phyloP scores from a whole-genome alignment of 2,888 invertebrate species.

The Tenodera sinensis region DNA sequence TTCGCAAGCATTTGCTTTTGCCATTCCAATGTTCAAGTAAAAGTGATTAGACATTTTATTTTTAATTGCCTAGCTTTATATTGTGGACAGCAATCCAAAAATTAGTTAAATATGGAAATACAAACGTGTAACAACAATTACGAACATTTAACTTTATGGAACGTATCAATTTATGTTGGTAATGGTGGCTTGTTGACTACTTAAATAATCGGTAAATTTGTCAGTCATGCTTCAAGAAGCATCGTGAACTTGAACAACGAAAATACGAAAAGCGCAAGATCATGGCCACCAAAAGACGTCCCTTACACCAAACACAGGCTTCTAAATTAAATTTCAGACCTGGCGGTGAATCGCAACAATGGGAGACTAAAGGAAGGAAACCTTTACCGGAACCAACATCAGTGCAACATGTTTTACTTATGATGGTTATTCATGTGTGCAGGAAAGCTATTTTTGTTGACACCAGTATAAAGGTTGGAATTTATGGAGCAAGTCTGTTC shows the following conservation, averaged over 20 bases:
- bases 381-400: slow-evolving; percentile 82
- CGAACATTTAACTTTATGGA: no score
- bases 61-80: no score
- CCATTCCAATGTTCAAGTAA: no score
- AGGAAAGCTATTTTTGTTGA: slow-evolving; percentile 84
- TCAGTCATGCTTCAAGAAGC: background rate
- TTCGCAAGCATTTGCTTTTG: no score
- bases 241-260: background rate
- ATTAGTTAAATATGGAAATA: no score
- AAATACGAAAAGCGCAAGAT: background rate
- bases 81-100: no score
- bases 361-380: slow-evolving; percentile 64
- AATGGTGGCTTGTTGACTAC: no score
- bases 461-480: slow-evolving; percentile 76
- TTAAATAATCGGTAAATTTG: no score
- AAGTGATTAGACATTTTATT: no score
- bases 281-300: slow-evolving; percentile 30
- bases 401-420: slow-evolving; percentile 71
- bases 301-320: slow-evolving; percentile 15
- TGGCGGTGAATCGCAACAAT: slow-evolving; percentile 15
- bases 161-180: no score
- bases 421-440: slow-evolving; percentile 82
- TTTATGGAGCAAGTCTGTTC: slow-evolving; percentile 81
- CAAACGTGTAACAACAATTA: no score
- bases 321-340: slow-evolving; percentile 29